Base-by-base conservation (phyloP, 2,113 vertebrate species). In the Morone chrysops region DNA sequence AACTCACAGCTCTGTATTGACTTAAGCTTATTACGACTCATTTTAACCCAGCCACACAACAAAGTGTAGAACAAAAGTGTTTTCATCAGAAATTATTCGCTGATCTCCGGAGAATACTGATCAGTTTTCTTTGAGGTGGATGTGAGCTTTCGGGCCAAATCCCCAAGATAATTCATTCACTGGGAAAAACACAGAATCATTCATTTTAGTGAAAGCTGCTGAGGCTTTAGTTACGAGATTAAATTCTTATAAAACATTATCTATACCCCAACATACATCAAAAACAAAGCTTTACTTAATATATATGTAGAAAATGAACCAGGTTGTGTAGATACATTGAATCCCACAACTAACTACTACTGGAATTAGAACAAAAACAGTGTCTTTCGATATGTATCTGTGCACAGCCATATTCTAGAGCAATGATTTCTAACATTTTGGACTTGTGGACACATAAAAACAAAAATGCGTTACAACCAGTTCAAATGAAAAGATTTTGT, bases 1-100 rank as follows among this genome's bases (percentile, higher is more conserved):
- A 93, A 82, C 92, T 90, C 92, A 75, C 87, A 90, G 88, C 78
- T 82, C 75, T 16, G 51, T 84, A 92, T 93, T 74, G 91, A 95
- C 89, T 89, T 82, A 36, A 89, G 83, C 74, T 89, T 87, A 92
- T 93, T 89, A 87, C 75, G 70, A 40, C 82, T 86, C 75, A 40
- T 74, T 80, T 81, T 79, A 41, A 43, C 50, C 36, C 50, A 20
- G 71, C 12, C 62, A 65, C 80, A 83, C 75, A 72, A 84, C 82
- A 89, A 74, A 89, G 85, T 69, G 1, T 38, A 16, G 50, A 81
- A 70, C 72, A 51, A 87, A 90, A 80, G 69, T 56, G 70, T 83
- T 80, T 85, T 80, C 53, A 82, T 86, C 70, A 68, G 36, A 76
- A 60, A 47, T 70, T 47, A 59, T n/a, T 73, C 62, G 25, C n/a